These are phyloP conservation scores for Tapirus indicus DNA, from an alignment of 2,797 vertebrate genomes.

Conservation along the genomic window DNA sequence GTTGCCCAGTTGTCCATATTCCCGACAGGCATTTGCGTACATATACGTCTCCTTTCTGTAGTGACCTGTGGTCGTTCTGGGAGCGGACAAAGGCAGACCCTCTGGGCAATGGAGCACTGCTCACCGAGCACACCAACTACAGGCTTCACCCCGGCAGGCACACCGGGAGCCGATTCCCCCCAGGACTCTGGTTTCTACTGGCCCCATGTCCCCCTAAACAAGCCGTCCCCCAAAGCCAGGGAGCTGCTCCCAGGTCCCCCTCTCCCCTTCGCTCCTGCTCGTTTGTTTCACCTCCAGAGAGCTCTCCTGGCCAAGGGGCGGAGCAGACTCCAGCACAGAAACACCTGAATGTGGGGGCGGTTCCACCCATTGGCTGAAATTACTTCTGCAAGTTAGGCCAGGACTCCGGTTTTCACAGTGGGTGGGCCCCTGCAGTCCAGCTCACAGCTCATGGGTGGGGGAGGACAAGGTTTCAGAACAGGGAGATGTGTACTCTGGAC, in stretches of 20 bases:
- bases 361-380: no score
- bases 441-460: no score
- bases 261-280: rapidly evolving
- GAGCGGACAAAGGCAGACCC: not conserved
- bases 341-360: rapidly evolving
- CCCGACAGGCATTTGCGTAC: rapidly evolving
- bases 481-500: no score
- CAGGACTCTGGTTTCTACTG: not conserved
- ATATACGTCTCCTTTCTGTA: rapidly evolving
- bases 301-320: not conserved
- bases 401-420: rapidly evolving
- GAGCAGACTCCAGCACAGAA: not conserved
- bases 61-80: not conserved
- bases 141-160: rapidly evolving
- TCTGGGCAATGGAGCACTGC: rapidly evolving
- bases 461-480: not conserved
- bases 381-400: not conserved
- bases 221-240: not conserved
- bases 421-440: not conserved
- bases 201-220: rapidly evolving
- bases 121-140: rapidly evolving
- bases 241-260: rapidly evolving
- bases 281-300: not conserved
- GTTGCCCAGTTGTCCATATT: rapidly evolving
- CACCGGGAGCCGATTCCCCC: rapidly evolving